Evolutionary conservation across 1,140 invertebrate species (phyloP).

Genomic region (Pogonomyrmex californicus): DNA sequence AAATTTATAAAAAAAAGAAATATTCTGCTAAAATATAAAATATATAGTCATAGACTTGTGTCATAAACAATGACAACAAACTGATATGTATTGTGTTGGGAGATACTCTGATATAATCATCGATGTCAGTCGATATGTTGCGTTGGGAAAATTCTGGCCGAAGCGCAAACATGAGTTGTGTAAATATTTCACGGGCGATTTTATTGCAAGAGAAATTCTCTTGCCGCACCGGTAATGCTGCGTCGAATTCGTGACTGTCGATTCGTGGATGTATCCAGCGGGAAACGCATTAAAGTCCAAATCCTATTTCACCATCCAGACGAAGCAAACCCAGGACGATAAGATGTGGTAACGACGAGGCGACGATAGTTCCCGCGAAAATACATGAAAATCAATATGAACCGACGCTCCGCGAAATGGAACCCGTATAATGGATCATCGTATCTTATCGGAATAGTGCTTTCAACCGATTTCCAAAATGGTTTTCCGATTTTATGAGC

Average conservation of each 20-base stretch:
- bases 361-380: constrained; percentile 53
- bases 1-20: too few species aligned
- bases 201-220: constrained; percentile 58
- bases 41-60: neutral
- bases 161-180: constrained; percentile 48
- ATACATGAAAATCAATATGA: constrained; percentile 64
- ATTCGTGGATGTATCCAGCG: constrained; percentile 53
- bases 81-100: constrained; percentile 5
- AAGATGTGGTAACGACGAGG: constrained; percentile 61
- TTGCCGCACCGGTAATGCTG: constrained; percentile 28
- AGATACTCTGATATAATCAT: constrained; percentile 35
- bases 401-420: constrained; percentile 53
- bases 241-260: constrained; percentile 59
- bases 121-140: constrained; percentile 24
- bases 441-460: constrained; percentile 51
- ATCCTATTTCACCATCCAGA: constrained; percentile 63
- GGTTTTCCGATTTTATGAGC: constrained; percentile 56
- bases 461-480: constrained; percentile 59
- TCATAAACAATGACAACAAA: constrained; percentile 2
- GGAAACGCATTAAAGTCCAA: constrained; percentile 63
- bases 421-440: constrained; percentile 56
- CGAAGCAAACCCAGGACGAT: constrained; percentile 56
- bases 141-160: constrained; percentile 25
- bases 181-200: constrained; percentile 58
- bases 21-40: neutral